Evolutionary conservation across 2,888 invertebrate species (phyloP).

Genomic region (Aporophyla nigra): DNA sequence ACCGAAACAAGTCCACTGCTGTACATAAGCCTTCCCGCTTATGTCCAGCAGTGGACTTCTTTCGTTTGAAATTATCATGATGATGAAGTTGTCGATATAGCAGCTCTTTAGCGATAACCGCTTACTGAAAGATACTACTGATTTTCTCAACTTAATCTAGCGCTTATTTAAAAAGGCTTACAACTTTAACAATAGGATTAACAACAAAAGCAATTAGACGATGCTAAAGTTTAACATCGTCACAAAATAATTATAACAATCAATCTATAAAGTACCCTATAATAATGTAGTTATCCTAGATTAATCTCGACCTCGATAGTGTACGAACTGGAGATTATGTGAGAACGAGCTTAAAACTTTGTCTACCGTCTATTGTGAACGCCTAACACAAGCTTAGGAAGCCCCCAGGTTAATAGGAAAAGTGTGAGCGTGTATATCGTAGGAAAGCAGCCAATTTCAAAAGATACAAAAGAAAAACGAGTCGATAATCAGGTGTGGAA

Average conservation of each 20-base stretch:
- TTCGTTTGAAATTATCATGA: too few species aligned
- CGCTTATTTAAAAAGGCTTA: background rate
- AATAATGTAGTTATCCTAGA: conserved; percentile 32
- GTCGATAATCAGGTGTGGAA: conserved; percentile 7
- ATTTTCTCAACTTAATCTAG: background rate
- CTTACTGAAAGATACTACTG: background rate
- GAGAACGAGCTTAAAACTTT: conserved; percentile 67
- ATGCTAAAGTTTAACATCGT: conserved; percentile 13
- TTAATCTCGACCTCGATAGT: conserved; percentile 52
- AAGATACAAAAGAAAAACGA: conserved; percentile 43
- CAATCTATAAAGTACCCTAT: conserved; percentile 17
- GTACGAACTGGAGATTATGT: conserved; percentile 62
- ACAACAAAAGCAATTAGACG: conserved; percentile 27
- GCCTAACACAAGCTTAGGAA: conserved; percentile 58
- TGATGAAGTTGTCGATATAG: background rate
- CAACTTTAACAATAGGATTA: conserved; percentile 7
- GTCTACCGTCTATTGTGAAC: conserved; percentile 52
- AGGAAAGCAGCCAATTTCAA: conserved; percentile 49
- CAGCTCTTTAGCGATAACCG: background rate
- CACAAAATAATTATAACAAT: conserved; percentile 29
- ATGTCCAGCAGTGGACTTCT: too few species aligned
- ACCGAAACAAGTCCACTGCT: too few species aligned
- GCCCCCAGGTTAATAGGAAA: conserved; percentile 62
- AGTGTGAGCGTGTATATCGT: conserved; percentile 47
- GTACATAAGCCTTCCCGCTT: too few species aligned